Evolutionary conservation across 1,140 invertebrate species (phyloP), one percentile per base, ranked within the genome.

Genomic region (Amyelois transitella): DNA sequence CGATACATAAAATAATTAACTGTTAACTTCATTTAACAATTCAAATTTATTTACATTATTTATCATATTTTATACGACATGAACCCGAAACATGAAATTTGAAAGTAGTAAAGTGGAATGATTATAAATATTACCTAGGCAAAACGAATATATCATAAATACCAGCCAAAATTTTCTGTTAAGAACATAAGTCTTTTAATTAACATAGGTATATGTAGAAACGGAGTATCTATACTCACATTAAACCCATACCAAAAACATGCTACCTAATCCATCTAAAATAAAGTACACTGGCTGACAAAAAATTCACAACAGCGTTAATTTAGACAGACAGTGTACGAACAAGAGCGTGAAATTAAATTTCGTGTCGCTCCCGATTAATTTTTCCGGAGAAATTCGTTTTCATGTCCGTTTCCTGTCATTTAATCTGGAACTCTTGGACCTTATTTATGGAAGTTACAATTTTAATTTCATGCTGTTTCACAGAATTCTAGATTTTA

Each of bases 261-360:
- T 14, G 32, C 32, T 51, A 58, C 57, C 55, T 66, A 64, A 73
- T 69, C 64, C 60, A 62, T 55, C 57, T 64, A 61, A 69, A n/a
- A n/a, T n/a, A n/a, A n/a, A n/a, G n/a, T 56, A 64, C 64, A 20
- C 18, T 49, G 53, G 38, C n/a, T 51, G 48, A 21, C 54, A 62
- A 72, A 64, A 64, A 64, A 65, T 61, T 66, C 54, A 51, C 60
- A 64, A 71, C 62, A 64, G 51, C 56, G 50, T 69, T 71, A 69
- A 74, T 74, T 74, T 74, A 63, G 62, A 60, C 68, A 43, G 52
- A 58, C 58, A 61, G 18, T 54, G 56, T 63, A 58, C 58, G 53
- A 60, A 79, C 76, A 79, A 65, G 74, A 55, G 57, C 58, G 64
- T 60, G 64, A 66, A 69, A 79, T 79, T 77, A 75, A 79, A 79